phyloP scores from a whole-genome alignment of 2,113 vertebrate genomes.

The Pangasianodon hypophthalmus region DNA sequence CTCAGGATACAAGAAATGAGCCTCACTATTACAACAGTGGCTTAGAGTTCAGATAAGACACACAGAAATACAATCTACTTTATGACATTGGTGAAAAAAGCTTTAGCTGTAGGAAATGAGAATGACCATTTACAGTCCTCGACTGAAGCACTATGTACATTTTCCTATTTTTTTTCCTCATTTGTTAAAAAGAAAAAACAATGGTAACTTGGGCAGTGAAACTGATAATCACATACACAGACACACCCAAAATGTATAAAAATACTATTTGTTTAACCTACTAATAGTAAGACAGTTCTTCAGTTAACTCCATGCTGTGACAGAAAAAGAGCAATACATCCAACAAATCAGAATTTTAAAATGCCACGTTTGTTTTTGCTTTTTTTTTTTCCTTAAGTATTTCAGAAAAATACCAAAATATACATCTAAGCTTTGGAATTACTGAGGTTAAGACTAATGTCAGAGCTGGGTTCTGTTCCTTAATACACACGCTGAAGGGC shows the following conservation, averaged over 20 bases:
- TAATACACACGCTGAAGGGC: constrained; percentile 97
- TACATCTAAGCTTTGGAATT: constrained; percentile 99
- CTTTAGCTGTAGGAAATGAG: constrained; percentile 74
- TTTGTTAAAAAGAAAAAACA: constrained; percentile 44
- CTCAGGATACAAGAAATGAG: constrained; percentile 57
- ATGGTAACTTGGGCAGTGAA: constrained; percentile 92
- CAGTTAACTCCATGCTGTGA: constrained; percentile 97
- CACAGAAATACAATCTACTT: constrained; percentile 63
- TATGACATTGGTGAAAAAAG: constrained; percentile 57
- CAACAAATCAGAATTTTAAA: constrained; percentile 90
- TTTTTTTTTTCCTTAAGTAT: constrained; percentile 69
- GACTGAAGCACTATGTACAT: constrained; percentile 88
- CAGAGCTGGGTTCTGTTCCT: constrained; percentile 98
- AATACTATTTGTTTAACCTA: constrained; percentile 99
- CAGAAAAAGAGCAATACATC: constrained; percentile 93
- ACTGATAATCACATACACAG: constrained; percentile 90
- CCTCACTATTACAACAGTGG: constrained; percentile 62
- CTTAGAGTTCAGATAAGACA: constrained; percentile 58
- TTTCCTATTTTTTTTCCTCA: constrained; percentile 67
- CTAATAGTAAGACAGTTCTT: constrained; percentile 98
- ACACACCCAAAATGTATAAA: constrained; percentile 99
- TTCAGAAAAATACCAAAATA: constrained; percentile 99
- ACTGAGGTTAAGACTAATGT: constrained; percentile 99
- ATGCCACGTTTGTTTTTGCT: constrained; percentile 73
- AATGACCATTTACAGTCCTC: constrained; percentile 77